These are phyloP conservation scores for Taenioides sp. DNA, from an alignment of 2,797 vertebrate genomes.

Conservation along the genomic window DNA sequence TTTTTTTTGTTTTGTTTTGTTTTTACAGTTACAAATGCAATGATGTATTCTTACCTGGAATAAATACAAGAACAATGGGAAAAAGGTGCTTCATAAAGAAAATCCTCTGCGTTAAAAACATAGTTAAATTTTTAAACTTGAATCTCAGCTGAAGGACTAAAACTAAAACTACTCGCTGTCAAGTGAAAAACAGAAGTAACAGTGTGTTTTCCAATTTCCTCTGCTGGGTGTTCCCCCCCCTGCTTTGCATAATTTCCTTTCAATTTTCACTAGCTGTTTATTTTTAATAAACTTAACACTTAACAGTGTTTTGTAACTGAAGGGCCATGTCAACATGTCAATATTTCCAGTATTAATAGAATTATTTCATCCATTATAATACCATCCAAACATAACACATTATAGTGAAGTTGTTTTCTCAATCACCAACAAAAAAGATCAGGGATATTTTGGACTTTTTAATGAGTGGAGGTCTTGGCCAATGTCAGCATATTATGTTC, in stretches of 20 bases:
- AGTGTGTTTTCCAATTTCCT: neutral
- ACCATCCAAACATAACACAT: neutral
- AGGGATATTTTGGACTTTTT: neutral
- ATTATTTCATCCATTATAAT: neutral
- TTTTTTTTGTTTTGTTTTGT: too few relatives aligned
- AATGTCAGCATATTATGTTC: neutral
- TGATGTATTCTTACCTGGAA: conserved; percentile 36
- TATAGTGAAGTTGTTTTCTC: conserved; percentile 1
- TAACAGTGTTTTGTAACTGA: too few relatives aligned
- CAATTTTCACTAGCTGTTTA: neutral
- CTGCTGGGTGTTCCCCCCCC: neutral
- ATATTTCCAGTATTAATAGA: neutral
- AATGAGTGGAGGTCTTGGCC: neutral
- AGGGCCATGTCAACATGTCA: too few relatives aligned
- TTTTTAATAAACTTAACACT: neutral
- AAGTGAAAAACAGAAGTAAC: conserved; percentile 48
- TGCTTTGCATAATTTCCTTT: too few relatives aligned
- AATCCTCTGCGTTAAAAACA: neutral
- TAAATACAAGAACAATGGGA: conserved; percentile 28
- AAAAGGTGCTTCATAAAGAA: conserved; percentile 29
- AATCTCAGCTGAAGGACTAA: neutral
- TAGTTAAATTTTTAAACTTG: neutral
- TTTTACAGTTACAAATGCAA: neutral
- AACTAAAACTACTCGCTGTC: neutral
- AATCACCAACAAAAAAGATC: neutral